Evolutionary conservation across 2,888 invertebrate species (phyloP).

Genomic region (Scelioninae gen. 1): DNA sequence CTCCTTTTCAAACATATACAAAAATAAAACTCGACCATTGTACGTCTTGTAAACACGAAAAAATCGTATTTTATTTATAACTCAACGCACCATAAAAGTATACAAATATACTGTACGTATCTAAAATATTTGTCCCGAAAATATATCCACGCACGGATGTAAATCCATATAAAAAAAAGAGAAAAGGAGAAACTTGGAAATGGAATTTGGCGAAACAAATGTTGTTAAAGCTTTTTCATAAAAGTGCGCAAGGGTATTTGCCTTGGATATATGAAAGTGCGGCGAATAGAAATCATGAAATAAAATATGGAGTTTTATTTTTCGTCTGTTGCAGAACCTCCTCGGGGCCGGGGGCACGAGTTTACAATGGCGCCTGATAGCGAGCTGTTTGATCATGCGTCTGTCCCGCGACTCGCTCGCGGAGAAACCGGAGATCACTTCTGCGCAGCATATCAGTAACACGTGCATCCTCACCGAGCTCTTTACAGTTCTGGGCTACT

Average conservation of each 20-base stretch:
- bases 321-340: constrained; percentile 86
- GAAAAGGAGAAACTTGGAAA: constrained; percentile 7
- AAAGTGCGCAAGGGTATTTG: constrained; percentile 32
- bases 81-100: too few relatives aligned
- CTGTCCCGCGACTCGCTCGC: constrained; percentile 85
- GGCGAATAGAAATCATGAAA: constrained; percentile 16
- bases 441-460: constrained; percentile 85
- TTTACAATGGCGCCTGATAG: constrained; percentile 93
- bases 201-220: constrained; percentile 51
- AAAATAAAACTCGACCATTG: too few relatives aligned
- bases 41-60: too few relatives aligned
- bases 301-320: constrained; percentile 50
- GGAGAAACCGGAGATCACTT: constrained; percentile 75
- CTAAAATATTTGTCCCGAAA: constrained; percentile 27
- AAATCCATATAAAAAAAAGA: constrained; percentile 27
- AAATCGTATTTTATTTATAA: too few relatives aligned
- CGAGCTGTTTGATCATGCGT: constrained; percentile 91
- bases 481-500: constrained; percentile 92
- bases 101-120: too few relatives aligned
- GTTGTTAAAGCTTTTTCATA: constrained; percentile 32
- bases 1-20: too few relatives aligned
- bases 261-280: constrained; percentile 15
- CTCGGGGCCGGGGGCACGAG: constrained; percentile 94
- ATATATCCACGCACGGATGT: constrained; percentile 17
- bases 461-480: constrained; percentile 91